phyloP scores from a whole-genome alignment of 1,140 invertebrate species.

The Archivesica marissinica region DNA sequence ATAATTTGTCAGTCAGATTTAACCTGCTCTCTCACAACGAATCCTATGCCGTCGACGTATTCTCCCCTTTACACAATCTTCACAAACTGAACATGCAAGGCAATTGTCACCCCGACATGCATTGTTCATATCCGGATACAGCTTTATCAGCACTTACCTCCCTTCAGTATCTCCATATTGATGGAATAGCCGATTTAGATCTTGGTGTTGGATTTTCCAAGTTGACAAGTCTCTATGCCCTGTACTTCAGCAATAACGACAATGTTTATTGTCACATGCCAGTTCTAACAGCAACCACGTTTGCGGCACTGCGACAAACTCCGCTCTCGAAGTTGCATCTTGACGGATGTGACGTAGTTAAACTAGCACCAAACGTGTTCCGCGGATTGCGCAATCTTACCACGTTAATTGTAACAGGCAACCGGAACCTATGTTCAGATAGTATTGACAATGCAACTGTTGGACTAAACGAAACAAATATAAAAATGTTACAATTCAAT shows the following conservation, averaged over 20 bases:
- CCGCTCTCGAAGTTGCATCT: background rate
- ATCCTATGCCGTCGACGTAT: background rate
- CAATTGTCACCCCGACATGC: background rate
- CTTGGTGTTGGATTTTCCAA: constrained; percentile 1
- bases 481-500: background rate
- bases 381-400: background rate
- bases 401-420: background rate
- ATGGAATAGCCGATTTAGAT: background rate
- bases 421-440: background rate
- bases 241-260: background rate
- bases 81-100: background rate
- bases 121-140: background rate
- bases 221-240: background rate
- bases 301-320: background rate
- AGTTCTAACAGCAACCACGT: background rate
- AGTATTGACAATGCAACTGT: constrained; percentile 18
- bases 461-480: constrained; percentile 33
- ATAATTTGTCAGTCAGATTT: background rate
- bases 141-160: background rate
- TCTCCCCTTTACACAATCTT: background rate
- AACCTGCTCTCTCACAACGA: background rate
- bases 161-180: background rate
- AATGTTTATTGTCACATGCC: background rate
- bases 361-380: background rate
- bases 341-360: background rate